Evolutionary conservation across 2,113 vertebrate species (phyloP).

Genomic region (Rhinopomastus cyanomelas): DNA sequence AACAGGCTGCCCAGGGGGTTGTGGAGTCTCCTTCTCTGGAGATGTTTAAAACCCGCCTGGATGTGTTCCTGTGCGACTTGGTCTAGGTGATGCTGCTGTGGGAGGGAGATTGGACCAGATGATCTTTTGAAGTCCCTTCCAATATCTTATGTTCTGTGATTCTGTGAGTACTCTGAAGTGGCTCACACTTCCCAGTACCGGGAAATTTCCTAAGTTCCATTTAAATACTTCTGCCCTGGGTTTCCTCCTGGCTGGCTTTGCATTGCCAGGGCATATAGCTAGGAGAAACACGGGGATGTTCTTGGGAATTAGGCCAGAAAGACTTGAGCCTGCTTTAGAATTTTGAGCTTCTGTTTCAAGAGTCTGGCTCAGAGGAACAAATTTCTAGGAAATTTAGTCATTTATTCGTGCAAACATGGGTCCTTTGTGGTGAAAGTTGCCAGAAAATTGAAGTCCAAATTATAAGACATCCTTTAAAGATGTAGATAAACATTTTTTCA

Average conservation of each 20-base stretch:
- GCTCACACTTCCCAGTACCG: not conserved
- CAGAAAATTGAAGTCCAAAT: not conserved
- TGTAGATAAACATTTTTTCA: not conserved
- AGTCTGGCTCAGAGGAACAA: not conserved
- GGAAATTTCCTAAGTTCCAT: not conserved
- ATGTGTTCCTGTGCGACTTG: too few species aligned
- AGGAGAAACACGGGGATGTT: not conserved
- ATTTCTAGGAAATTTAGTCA: not conserved
- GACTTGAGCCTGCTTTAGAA: not conserved
- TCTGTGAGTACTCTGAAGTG: not conserved
- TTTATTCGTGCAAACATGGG: not conserved
- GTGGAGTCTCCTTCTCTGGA: too few species aligned
- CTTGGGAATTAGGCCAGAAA: not conserved
- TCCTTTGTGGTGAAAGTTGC: not conserved
- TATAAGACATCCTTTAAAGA: not conserved
- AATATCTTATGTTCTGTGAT: too few species aligned
- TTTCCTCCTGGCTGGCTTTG: not conserved
- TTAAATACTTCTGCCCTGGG: not conserved
- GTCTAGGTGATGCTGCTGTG: too few species aligned
- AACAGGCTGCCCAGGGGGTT: too few species aligned
- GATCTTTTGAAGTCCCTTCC: too few species aligned
- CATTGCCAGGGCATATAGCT: rapidly evolving
- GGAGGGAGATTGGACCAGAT: too few species aligned
- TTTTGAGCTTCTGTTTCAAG: not conserved
- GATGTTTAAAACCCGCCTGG: too few species aligned